Evolutionary conservation across 2,797 vertebrate genomes (phyloP), one percentile per base, ranked within the genome.

Genomic region (Gila robusta): DNA sequence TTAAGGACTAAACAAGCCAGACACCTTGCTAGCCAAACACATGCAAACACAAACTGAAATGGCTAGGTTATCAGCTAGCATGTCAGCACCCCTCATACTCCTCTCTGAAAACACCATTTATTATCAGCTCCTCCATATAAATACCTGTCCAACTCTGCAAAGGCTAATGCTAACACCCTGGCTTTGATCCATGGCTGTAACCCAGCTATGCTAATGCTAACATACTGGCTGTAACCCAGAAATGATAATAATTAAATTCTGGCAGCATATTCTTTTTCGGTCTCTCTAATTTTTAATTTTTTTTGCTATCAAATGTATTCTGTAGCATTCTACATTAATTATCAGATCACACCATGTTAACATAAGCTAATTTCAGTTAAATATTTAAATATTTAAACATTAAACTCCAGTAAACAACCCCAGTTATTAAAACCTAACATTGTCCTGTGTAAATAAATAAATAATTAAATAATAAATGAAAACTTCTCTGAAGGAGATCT

Each of bases 161-260:
- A 39, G n/a, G 82, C 62, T 70, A 70, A 79, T 17, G 73, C 64
- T 59, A 59, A 79, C 47, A 14, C n/a, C 49, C 35, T 79, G 83
- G 74, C 49, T 70, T 12, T 41, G 35, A 17, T 56, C 83, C 64
- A 84, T 76, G 73, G 73, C 73, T 26, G 23, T 54, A 69, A 28
- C 62, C 23, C 73, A 78, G 49, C 83, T 56, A 69, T 84, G 73
- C 83, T 84, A 76, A 83, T 76, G 59, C 59, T 77, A 77, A 54
- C 32, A 41, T 67, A 32, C 11, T 77, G 82, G 72, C 72, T 26
- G 6, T 16, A 67, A 49, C 32, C 72, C 59, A 84, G 23, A 23
- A 67, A 66, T 21, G 2, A 23, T 52, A 52, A 67, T 77, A 35
- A 76, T 32, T 83, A 12, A 32, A 44, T 66, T 67, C 59, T 67